Conservation (phyloP, 1,140 invertebrate genomes). For the Euglossa dilemma region DNA sequence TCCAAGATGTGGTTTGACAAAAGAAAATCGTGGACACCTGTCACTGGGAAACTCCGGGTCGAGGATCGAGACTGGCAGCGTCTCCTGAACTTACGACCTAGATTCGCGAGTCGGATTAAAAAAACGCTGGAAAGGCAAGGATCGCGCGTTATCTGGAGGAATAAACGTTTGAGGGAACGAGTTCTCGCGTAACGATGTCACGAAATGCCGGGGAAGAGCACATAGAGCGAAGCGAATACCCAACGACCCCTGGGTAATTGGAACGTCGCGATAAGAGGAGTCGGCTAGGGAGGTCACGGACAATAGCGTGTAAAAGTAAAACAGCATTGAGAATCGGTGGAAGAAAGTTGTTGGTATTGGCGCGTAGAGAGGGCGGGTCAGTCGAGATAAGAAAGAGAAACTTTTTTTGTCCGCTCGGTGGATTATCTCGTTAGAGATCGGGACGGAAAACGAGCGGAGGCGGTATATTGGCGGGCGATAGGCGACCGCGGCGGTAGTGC, state of each 20-base stretch:
- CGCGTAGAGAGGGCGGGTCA: neutral
- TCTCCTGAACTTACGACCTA: conserved; percentile 66
- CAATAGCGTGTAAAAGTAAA: conserved; percentile 13
- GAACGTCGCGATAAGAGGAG: neutral
- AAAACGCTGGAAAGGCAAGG: neutral
- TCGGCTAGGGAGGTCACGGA: neutral
- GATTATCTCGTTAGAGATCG: conserved; percentile 20
- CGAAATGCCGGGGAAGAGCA: neutral
- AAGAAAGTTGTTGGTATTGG: conserved; percentile 29
- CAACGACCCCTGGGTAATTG: neutral
- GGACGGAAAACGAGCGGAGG: neutral
- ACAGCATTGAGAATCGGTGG: conserved; percentile 10
- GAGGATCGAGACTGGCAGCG: conserved; percentile 27
- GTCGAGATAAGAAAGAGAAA: conserved; percentile 48
- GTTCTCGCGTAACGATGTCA: conserved; percentile 6
- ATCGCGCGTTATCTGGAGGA: conserved; percentile 1
- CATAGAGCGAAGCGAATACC: neutral
- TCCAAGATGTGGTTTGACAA: neutral
- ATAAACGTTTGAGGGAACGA: neutral
- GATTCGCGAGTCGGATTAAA: conserved; percentile 35
- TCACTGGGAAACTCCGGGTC: conserved; percentile 6
- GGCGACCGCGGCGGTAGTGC: neutral
- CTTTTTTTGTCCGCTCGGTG: conserved; percentile 12
- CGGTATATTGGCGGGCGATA: neutral
- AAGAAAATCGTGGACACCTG: neutral